Base-by-base conservation (phyloP, 2,888 invertebrate species). In the Cyclophora albipunctata region DNA sequence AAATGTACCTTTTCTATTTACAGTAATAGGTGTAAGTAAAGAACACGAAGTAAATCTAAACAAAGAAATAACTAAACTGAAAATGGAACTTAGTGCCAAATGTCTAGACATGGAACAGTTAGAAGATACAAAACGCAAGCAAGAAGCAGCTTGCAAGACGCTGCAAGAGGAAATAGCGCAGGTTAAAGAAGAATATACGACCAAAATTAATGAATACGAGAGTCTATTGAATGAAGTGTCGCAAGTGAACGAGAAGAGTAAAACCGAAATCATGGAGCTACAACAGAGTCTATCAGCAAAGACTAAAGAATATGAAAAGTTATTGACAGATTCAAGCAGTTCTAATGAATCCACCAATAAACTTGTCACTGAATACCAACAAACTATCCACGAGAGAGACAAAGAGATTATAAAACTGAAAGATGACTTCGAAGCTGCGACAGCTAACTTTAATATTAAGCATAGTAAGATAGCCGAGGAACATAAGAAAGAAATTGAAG, bases 11-110 rank as follows among this genome's bases (percentile, higher is more conserved):
- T 20, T 20, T 20, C 20, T 20, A 1, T 20, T 20, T 20, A 20
- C 73, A 89, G 89, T 84, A 40, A 69, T 80, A 60, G 84, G 87
- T 51, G 69, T 78, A 45, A 84, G 75, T 57, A 89, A 89, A 66
- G 89, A 89, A 73, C 84, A 85, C 47, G 89, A 89, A 75, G 77
- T 89, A 5, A 84, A 78, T 54, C 71, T 85, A 20, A 89, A 86
- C 57, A 89, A 89, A 69, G 89, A 90, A 72, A 76, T 90, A 34
- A 89, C 89, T 34, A 89, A 90, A 70, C 68, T 89, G 34, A 88
- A 84, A 77, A 87, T 85, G 86, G 89, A 90, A 75, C 76, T 90
- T 33, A 91, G 90, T 71, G 84, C 86, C 53, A 91, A 89, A 83
- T 73, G 84, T 53, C 75, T 85, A 67, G 91, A 91, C 67, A 67